Evolutionary conservation across 2,797 vertebrate genomes (phyloP).

Genomic region (Acanthis flammea): DNA sequence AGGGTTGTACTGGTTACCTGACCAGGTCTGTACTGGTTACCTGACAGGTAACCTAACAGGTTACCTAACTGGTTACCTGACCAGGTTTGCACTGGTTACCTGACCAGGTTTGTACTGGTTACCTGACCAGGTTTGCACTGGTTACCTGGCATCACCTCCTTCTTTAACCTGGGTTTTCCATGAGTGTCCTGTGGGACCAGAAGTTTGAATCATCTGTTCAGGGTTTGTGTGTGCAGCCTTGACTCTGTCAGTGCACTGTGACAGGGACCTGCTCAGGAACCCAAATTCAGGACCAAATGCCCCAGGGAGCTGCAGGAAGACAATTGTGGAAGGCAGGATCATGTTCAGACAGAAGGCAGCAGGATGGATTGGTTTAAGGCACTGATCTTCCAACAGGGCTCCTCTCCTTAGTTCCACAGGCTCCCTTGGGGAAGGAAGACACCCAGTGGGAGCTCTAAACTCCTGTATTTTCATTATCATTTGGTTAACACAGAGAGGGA

Average conservation of each 20-base stretch:
- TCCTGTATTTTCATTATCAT: background rate
- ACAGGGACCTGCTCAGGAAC: background rate
- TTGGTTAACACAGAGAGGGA: background rate
- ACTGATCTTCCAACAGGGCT: background rate
- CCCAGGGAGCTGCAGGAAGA: background rate
- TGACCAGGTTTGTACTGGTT: background rate
- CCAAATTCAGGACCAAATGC: background rate
- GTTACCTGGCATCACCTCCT: background rate
- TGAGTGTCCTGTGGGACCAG: background rate
- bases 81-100: too few species aligned
- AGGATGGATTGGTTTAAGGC: background rate
- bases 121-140: background rate
- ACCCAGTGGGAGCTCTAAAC: background rate
- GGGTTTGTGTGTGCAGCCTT: background rate
- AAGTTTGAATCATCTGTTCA: background rate
- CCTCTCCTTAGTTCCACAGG: background rate
- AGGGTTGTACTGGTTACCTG: too few species aligned
- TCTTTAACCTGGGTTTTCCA: background rate
- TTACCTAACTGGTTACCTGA: too few species aligned
- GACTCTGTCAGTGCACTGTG: rapidly evolving
- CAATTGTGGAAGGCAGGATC: background rate
- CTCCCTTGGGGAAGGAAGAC: background rate
- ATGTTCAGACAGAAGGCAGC: background rate
- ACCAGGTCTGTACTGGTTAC: too few species aligned
- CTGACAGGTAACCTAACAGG: too few species aligned